Evolutionary conservation across 2,888 invertebrate species (phyloP).

Genomic region (Acronicta alni): DNA sequence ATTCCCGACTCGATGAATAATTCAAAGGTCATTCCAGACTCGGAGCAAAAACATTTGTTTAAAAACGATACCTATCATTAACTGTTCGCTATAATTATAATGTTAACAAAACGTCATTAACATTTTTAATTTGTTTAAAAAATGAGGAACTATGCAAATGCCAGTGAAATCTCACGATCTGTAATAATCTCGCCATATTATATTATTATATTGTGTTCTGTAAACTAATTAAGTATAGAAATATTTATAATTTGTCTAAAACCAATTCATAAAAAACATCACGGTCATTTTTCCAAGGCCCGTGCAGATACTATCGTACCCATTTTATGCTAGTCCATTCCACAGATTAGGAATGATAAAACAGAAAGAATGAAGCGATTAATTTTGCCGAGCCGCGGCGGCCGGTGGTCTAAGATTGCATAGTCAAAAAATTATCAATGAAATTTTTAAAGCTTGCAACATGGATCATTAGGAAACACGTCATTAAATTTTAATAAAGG

Average conservation of each 20-base stretch:
- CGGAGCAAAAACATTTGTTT: constrained; percentile 60
- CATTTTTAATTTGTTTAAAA: constrained; percentile 24
- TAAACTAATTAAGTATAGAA: not conserved
- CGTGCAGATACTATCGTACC: constrained; percentile 21
- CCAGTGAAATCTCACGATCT: constrained; percentile 25
- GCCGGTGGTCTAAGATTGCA: constrained; percentile 39
- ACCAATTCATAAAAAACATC: constrained; percentile 18
- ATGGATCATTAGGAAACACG: constrained; percentile 54
- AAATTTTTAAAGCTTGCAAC: constrained; percentile 52
- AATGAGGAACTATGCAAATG: constrained; percentile 38
- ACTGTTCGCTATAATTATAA: constrained; percentile 59
- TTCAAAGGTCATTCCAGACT: constrained; percentile 63
- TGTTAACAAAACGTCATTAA: constrained; percentile 59
- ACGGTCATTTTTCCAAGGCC: constrained; percentile 5
- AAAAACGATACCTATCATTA: constrained; percentile 66
- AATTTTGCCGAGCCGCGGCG: constrained; percentile 21
- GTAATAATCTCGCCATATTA: no score
- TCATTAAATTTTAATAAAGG: constrained; percentile 65
- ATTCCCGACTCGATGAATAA: constrained; percentile 57
- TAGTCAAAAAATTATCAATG: constrained; percentile 53
- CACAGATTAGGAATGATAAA: constrained; percentile 36
- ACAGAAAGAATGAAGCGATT: constrained; percentile 52
- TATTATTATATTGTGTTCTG: not conserved
- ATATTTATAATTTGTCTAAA: constrained; percentile 7
- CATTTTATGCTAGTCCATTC: constrained; percentile 43